Conservation (phyloP, 2,797 vertebrate species). For the Trichosurus vulpecula region DNA sequence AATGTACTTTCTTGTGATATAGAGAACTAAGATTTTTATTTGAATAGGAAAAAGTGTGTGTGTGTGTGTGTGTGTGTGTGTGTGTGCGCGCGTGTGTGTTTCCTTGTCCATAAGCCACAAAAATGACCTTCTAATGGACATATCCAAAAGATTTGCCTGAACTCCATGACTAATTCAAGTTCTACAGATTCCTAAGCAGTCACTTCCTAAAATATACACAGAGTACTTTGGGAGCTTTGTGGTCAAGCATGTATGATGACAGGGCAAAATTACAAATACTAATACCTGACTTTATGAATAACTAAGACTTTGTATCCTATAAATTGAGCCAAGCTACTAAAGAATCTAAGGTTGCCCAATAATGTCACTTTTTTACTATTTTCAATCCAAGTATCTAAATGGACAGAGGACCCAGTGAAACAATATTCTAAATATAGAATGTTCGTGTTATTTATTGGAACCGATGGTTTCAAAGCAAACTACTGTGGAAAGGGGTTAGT, state of each 20-base stretch:
- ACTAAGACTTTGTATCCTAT: not conserved
- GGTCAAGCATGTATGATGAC: not conserved
- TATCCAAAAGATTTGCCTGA: fast-evolving
- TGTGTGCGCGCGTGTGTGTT: not conserved
- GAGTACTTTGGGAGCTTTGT: not conserved
- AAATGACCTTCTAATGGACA: conserved; percentile 39
- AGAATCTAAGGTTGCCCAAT: not conserved
- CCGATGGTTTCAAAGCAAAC: not conserved
- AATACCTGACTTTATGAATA: no score
- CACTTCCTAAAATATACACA: not conserved
- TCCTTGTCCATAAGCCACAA: not conserved
- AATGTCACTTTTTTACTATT: fast-evolving
- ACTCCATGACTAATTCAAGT: not conserved
- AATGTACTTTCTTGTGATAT: not conserved
- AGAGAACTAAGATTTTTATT: conserved; percentile 25
- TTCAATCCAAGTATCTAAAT: not conserved
- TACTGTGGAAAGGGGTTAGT: not conserved
- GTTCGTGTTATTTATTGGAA: not conserved
- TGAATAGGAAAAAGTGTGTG: not conserved
- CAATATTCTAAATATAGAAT: not conserved
- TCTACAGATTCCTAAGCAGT: not conserved
- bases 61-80: no score
- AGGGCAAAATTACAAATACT: not conserved
- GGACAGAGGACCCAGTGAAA: not conserved
- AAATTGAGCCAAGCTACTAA: not conserved